A percentile compares a stretch with the other conserved stretches of the same genome.
phyloP scores from a whole-genome alignment of 2,797 vertebrate species.

The Allenopithecus nigroviridis region DNA sequence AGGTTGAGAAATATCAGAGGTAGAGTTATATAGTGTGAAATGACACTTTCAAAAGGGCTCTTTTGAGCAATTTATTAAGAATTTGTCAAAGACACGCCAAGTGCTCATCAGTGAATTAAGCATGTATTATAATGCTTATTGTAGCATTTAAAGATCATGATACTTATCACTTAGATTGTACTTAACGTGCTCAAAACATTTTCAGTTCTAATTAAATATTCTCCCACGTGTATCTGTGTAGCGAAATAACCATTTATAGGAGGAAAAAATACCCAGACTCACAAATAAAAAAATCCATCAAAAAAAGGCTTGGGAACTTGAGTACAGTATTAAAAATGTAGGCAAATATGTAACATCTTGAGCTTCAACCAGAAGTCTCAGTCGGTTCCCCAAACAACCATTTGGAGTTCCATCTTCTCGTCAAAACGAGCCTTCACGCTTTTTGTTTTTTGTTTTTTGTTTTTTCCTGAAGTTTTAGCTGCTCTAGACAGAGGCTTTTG shows the following conservation, averaged over 20 bases:
- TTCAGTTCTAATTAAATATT: slow-evolving; percentile 78
- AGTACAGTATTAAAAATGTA: slow-evolving; percentile 70
- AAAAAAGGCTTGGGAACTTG: slow-evolving; percentile 59
- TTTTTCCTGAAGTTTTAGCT: slow-evolving; percentile 50
- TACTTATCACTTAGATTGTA: slow-evolving; percentile 73
- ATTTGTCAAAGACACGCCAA: slow-evolving; percentile 75
- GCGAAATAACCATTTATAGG: slow-evolving; percentile 71
- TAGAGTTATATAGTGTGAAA: slow-evolving; percentile 77
- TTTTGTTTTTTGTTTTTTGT: slow-evolving; percentile 14
- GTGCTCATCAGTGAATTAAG: slow-evolving; percentile 73
- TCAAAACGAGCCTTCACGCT: slow-evolving; percentile 57
- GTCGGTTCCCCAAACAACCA: slow-evolving; percentile 64
- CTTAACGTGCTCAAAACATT: slow-evolving; percentile 76
- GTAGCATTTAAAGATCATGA: slow-evolving; percentile 75
- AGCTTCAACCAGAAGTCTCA: slow-evolving; percentile 64
- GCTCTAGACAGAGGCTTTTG: slow-evolving; percentile 47
- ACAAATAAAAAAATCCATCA: slow-evolving; percentile 71
- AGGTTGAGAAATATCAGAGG: slow-evolving; percentile 77
- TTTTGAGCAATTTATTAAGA: slow-evolving; percentile 78
- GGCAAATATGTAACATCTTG: slow-evolving; percentile 68
- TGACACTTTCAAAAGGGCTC: slow-evolving; percentile 76
- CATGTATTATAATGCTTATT: slow-evolving; percentile 72
- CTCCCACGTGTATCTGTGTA: slow-evolving; percentile 68
- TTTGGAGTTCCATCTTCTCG: slow-evolving; percentile 67
- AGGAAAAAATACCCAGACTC: slow-evolving; percentile 66